Conservation (phyloP, 2,113 vertebrate species). For the Calidris pygmaea region DNA sequence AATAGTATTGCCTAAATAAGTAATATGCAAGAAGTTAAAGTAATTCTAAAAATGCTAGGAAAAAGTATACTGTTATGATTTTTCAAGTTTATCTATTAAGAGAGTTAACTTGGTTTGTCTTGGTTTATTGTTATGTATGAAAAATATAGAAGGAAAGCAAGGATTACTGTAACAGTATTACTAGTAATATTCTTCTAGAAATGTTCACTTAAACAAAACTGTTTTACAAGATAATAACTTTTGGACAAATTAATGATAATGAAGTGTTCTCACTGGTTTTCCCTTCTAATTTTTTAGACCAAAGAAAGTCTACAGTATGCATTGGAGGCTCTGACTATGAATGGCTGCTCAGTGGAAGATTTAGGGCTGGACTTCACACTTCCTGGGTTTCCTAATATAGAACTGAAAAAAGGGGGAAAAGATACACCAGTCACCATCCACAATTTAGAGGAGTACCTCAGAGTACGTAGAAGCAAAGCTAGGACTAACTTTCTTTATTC, state of each 20-base stretch:
- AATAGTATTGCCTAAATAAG: not conserved
- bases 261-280: not conserved
- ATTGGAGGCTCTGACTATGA: conserved; percentile 95
- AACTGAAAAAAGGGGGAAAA: conserved; percentile 98
- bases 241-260: not conserved
- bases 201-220: not conserved
- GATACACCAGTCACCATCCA: conserved; percentile 94
- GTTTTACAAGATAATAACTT: not conserved
- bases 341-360: conserved; percentile 98
- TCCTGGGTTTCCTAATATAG: conserved; percentile 96
- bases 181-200: not conserved
- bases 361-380: conserved; percentile 96
- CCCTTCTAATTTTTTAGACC: conserved; percentile 74
- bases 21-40: not conserved
- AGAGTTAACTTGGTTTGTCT: not conserved
- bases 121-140: not conserved
- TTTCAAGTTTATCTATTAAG: not conserved
- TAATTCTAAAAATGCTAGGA: not conserved
- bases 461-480: conserved; percentile 77
- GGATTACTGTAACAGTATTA: not conserved
- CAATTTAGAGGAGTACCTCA: conserved; percentile 97
- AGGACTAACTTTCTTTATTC: not conserved
- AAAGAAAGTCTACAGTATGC: conserved; percentile 95
- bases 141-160: not conserved
- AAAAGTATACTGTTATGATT: not conserved